These are phyloP conservation scores for Epizoanthus ramosus DNA, from an alignment of 92 coral and sea anemone genomes.

Conservation along the genomic window DNA sequence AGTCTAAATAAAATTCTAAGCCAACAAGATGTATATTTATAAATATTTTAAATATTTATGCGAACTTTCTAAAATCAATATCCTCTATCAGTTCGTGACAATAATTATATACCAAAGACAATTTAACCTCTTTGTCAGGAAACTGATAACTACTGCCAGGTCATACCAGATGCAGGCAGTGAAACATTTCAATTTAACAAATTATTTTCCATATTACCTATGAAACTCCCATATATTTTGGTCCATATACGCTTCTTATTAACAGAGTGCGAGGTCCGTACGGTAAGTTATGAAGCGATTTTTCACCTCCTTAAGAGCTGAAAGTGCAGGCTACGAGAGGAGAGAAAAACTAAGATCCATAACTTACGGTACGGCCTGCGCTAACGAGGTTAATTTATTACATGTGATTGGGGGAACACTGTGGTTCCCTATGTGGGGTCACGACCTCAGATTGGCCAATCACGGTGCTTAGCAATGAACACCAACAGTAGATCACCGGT, in stretches of 20 bases:
- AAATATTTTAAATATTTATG: slow-evolving; percentile 12
- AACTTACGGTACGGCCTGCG: no score
- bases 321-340: no score
- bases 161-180: slow-evolving; percentile 49
- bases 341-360: no score
- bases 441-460: no score
- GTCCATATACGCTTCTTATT: background rate
- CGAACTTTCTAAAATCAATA: slow-evolving; percentile 2
- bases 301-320: no score
- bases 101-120: background rate
- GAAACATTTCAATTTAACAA: slow-evolving; percentile 13
- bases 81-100: background rate
- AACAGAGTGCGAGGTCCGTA: no score
- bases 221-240: background rate
- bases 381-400: no score
- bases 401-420: background rate
- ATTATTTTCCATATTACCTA: background rate
- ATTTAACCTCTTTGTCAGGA: background rate
- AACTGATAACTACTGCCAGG: background rate
- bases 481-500: background rate
- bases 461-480: no score
- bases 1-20: background rate
- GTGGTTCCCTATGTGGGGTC: no score
- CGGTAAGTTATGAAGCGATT: no score
- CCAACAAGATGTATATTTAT: background rate